Conservation (phyloP, 2,797 vertebrate genomes). For the Cuculus canorus region DNA sequence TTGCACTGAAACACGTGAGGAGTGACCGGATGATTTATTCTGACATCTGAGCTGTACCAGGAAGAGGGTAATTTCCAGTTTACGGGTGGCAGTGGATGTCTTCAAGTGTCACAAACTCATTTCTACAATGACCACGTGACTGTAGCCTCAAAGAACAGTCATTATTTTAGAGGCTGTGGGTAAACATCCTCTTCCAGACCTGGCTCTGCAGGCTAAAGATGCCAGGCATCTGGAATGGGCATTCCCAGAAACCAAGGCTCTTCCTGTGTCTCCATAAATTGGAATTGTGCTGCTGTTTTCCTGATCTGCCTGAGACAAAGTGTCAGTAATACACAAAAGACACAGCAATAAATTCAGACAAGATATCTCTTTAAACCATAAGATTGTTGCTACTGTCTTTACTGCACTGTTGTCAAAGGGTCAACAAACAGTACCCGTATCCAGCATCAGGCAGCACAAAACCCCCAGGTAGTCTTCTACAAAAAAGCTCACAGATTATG, state of each 20-base stretch:
- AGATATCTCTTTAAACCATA: neutral
- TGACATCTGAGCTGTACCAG: slow-evolving; percentile 16
- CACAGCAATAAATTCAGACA: neutral
- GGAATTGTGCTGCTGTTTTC: neutral
- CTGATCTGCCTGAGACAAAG: neutral
- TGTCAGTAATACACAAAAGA: too few species aligned
- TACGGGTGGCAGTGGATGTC: neutral
- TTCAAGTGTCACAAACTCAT: neutral
- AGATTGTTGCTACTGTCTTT: neutral
- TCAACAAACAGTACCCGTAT: neutral
- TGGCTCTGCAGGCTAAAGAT: neutral
- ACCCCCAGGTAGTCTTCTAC: neutral
- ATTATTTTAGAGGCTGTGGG: neutral
- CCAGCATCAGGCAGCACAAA: neutral
- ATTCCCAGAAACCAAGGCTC: neutral
- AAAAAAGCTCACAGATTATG: neutral
- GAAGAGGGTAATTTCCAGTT: slow-evolving; percentile 42
- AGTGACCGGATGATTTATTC: neutral
- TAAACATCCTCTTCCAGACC: slow-evolving; percentile 44
- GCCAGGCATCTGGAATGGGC: neutral
- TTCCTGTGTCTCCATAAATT: neutral
- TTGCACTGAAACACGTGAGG: neutral
- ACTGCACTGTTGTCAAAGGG: neutral
- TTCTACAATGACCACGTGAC: neutral
- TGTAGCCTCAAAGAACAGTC: slow-evolving; percentile 4